Conservation (phyloP, 2,797 vertebrate species). For the Falco concolor region DNA sequence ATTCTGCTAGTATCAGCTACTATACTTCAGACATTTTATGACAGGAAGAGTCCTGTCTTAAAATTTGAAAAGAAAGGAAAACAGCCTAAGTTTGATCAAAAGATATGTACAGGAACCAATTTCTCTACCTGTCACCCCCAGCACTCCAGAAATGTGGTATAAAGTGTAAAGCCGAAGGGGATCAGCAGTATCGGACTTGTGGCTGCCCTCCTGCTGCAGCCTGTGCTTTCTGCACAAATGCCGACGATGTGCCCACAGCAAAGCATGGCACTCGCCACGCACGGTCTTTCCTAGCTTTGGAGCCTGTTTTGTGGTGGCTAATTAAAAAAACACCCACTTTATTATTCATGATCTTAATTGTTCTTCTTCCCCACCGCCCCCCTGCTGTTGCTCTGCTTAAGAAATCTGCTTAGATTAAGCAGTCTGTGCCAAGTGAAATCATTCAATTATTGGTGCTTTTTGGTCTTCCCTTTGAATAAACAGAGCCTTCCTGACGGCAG, state of each 20-base stretch:
- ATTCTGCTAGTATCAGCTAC: neutral
- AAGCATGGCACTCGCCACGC: neutral
- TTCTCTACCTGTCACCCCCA: neutral
- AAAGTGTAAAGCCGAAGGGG: neutral
- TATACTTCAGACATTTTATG: neutral
- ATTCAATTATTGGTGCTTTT: constrained; percentile 23
- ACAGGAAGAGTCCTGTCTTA: neutral
- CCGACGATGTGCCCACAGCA: rapidly evolving
- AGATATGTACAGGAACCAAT: neutral
- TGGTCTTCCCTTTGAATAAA: constrained; percentile 22
- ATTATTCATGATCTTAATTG: neutral
- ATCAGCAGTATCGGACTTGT: rapidly evolving
- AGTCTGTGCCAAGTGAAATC: neutral
- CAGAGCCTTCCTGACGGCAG: constrained; percentile 56
- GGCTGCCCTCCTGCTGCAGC: rapidly evolving
- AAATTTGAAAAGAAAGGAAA: neutral
- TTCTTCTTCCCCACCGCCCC: neutral
- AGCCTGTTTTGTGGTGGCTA: neutral
- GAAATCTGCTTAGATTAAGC: constrained; percentile 12
- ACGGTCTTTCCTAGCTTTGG: neutral
- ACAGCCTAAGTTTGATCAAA: neutral
- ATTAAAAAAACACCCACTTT: neutral
- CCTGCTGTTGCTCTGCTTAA: neutral
- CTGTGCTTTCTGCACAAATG: neutral
- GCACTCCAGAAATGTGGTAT: neutral